Evolutionary conservation across 2,888 invertebrate genomes (phyloP).

Genomic region (Laothoe populi): DNA sequence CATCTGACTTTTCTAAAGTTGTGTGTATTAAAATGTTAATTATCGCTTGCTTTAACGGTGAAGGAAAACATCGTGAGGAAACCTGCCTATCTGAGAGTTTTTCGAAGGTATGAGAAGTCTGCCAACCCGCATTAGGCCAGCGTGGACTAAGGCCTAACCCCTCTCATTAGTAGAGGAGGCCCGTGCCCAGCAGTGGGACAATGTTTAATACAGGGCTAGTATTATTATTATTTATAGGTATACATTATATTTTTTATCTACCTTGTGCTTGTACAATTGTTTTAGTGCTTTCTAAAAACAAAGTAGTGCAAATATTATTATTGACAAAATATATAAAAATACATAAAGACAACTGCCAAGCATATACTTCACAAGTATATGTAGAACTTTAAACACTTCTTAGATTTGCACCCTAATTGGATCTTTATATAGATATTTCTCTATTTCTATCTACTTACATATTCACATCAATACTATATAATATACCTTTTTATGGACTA

Average conservation of each 20-base stretch:
- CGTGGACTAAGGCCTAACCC: too few species aligned
- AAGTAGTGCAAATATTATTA: constrained; percentile 1
- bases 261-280: background rate
- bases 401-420: constrained; percentile 79
- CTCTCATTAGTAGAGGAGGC: too few species aligned
- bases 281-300: too few species aligned
- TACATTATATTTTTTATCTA: background rate
- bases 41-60: too few species aligned
- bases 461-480: constrained; percentile 36
- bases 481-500: constrained; percentile 30
- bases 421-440: constrained; percentile 74
- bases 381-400: constrained; percentile 60
- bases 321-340: constrained; percentile 33
- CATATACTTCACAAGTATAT: constrained; percentile 36
- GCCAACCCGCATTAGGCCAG: too few species aligned
- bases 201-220: too few species aligned
- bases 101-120: too few species aligned
- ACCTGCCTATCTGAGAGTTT: too few species aligned
- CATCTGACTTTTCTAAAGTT: too few species aligned
- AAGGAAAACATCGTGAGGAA: too few species aligned
- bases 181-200: too few species aligned
- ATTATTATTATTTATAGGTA: background rate
- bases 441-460: constrained; percentile 49
- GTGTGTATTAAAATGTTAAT: too few species aligned
- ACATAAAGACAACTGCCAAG: constrained; percentile 64